phyloP scores from a whole-genome alignment of 2,888 invertebrate species.

The Drosophila melanosoma region DNA sequence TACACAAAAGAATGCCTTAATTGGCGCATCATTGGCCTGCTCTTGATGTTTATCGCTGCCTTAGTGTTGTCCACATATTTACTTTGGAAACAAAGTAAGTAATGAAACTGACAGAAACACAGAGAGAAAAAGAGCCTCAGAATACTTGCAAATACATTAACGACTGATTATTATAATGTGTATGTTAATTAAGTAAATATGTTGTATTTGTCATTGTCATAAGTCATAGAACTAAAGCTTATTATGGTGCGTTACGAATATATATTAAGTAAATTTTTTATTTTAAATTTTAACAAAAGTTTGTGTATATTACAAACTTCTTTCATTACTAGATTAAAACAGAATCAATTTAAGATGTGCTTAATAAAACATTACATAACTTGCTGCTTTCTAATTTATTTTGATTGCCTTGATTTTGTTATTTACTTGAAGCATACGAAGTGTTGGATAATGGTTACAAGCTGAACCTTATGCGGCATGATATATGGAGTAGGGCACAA shows the following conservation, averaged over 20 bases:
- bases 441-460: slow-evolving; percentile 64
- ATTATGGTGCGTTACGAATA: slow-evolving; percentile 5
- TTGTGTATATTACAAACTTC: not conserved
- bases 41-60: slow-evolving; percentile 65
- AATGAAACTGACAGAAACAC: slow-evolving; percentile 11
- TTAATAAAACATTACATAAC: not conserved
- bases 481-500: slow-evolving; percentile 73
- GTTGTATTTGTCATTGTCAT: not conserved
- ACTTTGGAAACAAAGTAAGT: slow-evolving; percentile 81
- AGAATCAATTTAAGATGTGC: not conserved
- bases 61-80: slow-evolving; percentile 79
- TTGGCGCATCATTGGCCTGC: slow-evolving; percentile 68
- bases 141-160: not conserved
- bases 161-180: slow-evolving; percentile 8
- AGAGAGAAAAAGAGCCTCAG: not conserved
- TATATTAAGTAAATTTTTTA: slow-evolving; percentile 8
- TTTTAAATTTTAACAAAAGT: not conserved
- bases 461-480: slow-evolving; percentile 77
- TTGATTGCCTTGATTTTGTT: not conserved
- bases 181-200: slow-evolving; percentile 25
- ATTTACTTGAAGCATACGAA: slow-evolving; percentile 46
- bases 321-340: not conserved
- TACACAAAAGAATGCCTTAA: slow-evolving; percentile 62
- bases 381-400: not conserved
- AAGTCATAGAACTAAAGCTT: not conserved